A percentile compares a stretch with the other conserved stretches of the same genome.
phyloP scores from a whole-genome alignment of 92 coral and sea anemone genomes.

The Hydrozoanthus gracilis region DNA sequence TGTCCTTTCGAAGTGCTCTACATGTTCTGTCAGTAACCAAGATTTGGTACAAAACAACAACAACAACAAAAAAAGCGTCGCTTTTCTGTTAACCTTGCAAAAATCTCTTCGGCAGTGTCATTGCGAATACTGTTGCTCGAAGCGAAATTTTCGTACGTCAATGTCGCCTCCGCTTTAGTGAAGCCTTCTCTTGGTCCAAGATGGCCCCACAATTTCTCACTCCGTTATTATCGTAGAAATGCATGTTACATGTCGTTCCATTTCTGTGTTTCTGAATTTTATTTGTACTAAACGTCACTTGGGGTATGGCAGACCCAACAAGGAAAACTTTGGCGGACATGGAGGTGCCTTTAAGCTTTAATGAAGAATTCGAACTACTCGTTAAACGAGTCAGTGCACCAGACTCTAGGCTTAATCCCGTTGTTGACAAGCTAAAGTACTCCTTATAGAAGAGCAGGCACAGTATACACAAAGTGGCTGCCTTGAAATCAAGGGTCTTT shows the following conservation, averaged over 20 bases:
- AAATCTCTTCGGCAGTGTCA: too few relatives aligned
- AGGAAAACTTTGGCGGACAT: slow-evolving; percentile 44
- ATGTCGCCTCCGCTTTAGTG: too few relatives aligned
- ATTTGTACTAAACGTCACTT: slow-evolving; percentile 9
- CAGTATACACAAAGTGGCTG: slow-evolving; percentile 35
- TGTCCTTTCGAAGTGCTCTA: neutral
- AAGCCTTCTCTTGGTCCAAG: slow-evolving; percentile 17
- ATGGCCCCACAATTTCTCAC: slow-evolving; percentile 31
- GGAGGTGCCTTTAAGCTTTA: slow-evolving; percentile 40
- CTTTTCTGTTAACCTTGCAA: too few relatives aligned
- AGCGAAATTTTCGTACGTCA: too few relatives aligned
- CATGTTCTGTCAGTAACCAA: neutral
- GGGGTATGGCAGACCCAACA: slow-evolving; percentile 29
- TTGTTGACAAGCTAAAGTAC: slow-evolving; percentile 35
- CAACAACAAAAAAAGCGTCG: neutral
- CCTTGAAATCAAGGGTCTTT: slow-evolving; percentile 39
- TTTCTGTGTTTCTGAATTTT: neutral
- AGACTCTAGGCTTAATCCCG: slow-evolving; percentile 36
- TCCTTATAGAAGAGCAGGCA: slow-evolving; percentile 43
- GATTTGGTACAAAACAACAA: neutral
- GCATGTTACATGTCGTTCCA: slow-evolving; percentile 26
- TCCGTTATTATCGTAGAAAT: slow-evolving; percentile 25
- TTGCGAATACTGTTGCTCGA: too few relatives aligned
- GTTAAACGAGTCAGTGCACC: slow-evolving; percentile 29
- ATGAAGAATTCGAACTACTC: slow-evolving; percentile 32